Base-by-base conservation (phyloP, 2,113 vertebrate species). In the Gobius niger region DNA sequence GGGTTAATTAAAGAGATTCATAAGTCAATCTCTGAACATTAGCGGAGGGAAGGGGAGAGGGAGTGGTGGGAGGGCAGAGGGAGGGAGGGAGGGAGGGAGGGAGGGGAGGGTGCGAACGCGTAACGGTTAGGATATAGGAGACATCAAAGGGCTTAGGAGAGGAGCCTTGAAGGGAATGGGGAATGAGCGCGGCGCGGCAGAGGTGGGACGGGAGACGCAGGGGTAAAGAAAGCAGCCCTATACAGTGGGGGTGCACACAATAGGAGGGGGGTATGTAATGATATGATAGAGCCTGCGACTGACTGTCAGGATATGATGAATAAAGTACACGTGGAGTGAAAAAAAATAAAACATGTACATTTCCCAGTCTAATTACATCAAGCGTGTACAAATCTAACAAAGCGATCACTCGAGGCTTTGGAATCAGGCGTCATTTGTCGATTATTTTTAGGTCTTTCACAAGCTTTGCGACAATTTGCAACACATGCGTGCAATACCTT, bases 71-170 rank as follows among this genome's bases (percentile, higher is more conserved):
- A 77, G 19, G 16, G 11, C 78, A 78, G 56, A 63, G 8, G 13
- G 47, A 76, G 79, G 78, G 47, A 56, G 67, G 9, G 7, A 7
- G n/a, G n/a, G n/a, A 13, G 12, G 18, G 6, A 18, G 2, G 19
- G 24, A 7, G 68, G n/a, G 57, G 13, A n/a, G 19, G 54, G 12
- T 54, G 84, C 72, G 82, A n/a, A n/a, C n/a, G n/a, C n/a, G n/a
- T n/a, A n/a, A n/a, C n/a, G 56, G 82, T 87, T 69, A 71, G 67
- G 15, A 14, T n/a, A 63, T 59, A 63, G 70, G 65, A 80, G 82
- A 91, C 90, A 89, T 93, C 90, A 93, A 92, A 93, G 85, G 80
- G 10, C 77, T 16, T 7, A 1, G 70, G 77, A 82, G 79, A 76
- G 77, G 50, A 66, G 67, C 79, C 89, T 88, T 88, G 88, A 89